Base-by-base conservation (phyloP, 2,797 vertebrate genomes). In the Hephaestus fuliginosus region DNA sequence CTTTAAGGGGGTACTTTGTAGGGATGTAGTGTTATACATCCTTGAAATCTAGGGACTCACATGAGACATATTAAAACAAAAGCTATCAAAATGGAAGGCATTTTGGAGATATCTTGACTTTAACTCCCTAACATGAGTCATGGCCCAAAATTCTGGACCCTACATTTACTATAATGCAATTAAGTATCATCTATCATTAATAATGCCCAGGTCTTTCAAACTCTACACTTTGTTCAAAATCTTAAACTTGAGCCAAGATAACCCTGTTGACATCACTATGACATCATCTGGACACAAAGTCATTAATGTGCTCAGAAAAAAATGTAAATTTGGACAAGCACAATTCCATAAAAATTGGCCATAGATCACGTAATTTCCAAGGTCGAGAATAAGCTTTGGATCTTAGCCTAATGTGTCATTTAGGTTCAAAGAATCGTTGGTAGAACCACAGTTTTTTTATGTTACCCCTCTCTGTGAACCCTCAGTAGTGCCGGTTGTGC, bases 381-480 rank as follows among this genome's bases (percentile, higher is more conserved):
- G 63, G 30, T 55, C 62, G 41, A 39, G 20, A 52, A 12, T 7
- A 7, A 48, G n/a, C 48, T 39, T 48, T 48, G 14, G 57, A 61
- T 48, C 43, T 74, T 44, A 33, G 49, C 33, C 55, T 5, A 12
- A 55, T 17, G 12, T 33, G n/a, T 48, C 2, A 1, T 69, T 65
- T 6, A 22, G 7, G 12, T 53, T 17, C 30, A 70, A 73, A 20
- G 41, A 51, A 22, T 22, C 44, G 20, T 15, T 58, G 46, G 22
- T 69, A 11, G 28, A 44, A 48, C 14, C 6, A 52, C 30, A 8
- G 18, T 52, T 70, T 15, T 12, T 41, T 41, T 0, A 1, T 41
- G 36, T 13, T 61, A 68, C 76, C 77, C 73, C 70, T 79, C 56
- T 67, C 55, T 17, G 58, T 66, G 61, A 85, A 82, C 83, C 77